Evolutionary conservation across 1,140 invertebrate species (phyloP).

Genomic region (Drosophila watanabei): DNA sequence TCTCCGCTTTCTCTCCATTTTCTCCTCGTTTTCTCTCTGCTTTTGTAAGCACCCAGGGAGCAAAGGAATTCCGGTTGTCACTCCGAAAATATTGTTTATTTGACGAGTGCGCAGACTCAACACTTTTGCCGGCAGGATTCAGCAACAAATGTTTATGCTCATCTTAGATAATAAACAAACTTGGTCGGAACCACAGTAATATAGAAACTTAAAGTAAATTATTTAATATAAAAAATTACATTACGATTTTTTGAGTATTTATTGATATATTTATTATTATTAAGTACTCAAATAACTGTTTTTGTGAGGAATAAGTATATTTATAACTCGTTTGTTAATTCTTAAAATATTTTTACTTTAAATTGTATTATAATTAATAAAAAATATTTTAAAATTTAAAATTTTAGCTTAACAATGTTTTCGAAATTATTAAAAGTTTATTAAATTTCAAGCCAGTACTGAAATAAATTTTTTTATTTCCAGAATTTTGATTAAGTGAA

Average conservation of each 20-base stretch:
- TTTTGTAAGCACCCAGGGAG: slow-evolving; percentile 39
- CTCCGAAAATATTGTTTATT: slow-evolving; percentile 59
- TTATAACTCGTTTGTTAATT: not conserved
- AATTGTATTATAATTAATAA: not conserved
- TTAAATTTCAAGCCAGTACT: not conserved
- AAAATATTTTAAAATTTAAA: not conserved
- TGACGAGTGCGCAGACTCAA: slow-evolving; percentile 72
- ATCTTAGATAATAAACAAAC: slow-evolving; percentile 67
- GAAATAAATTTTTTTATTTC: not conserved
- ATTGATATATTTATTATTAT: not conserved
- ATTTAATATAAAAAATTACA: not conserved
- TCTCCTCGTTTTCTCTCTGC: not conserved
- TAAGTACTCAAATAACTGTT: not conserved
- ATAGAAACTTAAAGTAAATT: not conserved
- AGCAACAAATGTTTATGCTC: slow-evolving; percentile 80
- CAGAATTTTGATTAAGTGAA: not conserved
- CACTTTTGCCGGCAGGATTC: slow-evolving; percentile 73
- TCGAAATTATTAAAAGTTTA: not conserved
- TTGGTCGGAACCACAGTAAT: not conserved
- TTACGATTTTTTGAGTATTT: not conserved
- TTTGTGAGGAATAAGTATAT: not conserved
- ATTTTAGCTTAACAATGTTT: not conserved
- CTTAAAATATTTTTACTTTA: not conserved
- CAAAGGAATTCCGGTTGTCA: slow-evolving; percentile 58
- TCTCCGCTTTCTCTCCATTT: not conserved